Conservation (phyloP, 2,797 vertebrate genomes). For the Mallotus villosus region DNA sequence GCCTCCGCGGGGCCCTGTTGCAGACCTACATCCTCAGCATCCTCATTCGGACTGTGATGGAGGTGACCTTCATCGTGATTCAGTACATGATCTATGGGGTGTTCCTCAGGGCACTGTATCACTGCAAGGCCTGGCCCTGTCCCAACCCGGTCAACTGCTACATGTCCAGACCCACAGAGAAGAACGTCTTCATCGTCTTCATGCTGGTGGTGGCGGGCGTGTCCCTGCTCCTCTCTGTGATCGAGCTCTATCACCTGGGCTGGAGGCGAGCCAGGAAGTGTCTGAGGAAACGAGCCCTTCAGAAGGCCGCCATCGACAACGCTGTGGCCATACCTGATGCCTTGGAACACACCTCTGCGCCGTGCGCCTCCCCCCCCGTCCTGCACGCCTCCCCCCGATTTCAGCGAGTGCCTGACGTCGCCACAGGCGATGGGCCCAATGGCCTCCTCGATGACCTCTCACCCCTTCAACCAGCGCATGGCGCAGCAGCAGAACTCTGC, state of each 20-base stretch:
- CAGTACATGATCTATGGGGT: slow-evolving; percentile 94
- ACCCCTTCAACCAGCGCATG: slow-evolving; percentile 86
- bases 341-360: slow-evolving; percentile 43
- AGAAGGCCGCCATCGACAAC: slow-evolving; percentile 30
- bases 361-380: slow-evolving; percentile 56
- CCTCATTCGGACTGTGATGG: slow-evolving; percentile 91
- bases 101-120: slow-evolving; percentile 87
- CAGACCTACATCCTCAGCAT: slow-evolving; percentile 93
- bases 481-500: slow-evolving; percentile 91
- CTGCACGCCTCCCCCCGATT: slow-evolving; percentile 90
- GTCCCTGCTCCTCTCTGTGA: slow-evolving; percentile 88
- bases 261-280: slow-evolving; percentile 83
- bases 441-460: slow-evolving; percentile 60
- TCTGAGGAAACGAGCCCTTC: slow-evolving; percentile 51
- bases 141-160: slow-evolving; percentile 96
- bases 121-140: slow-evolving; percentile 86
- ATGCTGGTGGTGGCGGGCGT: slow-evolving; percentile 92
- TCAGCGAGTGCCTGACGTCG: slow-evolving; percentile 83
- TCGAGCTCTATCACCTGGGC: slow-evolving; percentile 90
- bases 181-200: slow-evolving; percentile 97
- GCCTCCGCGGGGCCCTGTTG: slow-evolving; percentile 84
- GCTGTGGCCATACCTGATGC: slow-evolving; percentile 35
- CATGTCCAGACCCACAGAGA: slow-evolving; percentile 95
- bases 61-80: slow-evolving; percentile 90
- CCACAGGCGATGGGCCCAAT: slow-evolving; percentile 55